Conservation (phyloP, 2,797 vertebrate species). For the Urosaurus nigricauda region DNA sequence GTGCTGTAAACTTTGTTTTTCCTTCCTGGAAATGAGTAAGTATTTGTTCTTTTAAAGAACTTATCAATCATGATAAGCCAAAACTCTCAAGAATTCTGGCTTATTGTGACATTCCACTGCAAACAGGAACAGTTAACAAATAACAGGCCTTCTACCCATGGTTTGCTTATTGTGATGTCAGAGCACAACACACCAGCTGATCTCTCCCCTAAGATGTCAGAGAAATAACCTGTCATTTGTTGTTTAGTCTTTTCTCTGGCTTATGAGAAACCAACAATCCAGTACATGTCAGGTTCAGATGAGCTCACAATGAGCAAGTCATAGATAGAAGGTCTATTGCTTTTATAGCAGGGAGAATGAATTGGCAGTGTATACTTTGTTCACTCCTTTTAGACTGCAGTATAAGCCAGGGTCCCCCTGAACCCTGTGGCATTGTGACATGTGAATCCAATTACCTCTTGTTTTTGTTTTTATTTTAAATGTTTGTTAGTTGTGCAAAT, state of each 20-base stretch:
- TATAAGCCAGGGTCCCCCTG: not conserved
- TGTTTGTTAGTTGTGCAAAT: not conserved
- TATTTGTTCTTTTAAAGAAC: constrained; percentile 70
- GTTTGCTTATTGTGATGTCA: not conserved
- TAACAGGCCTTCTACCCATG: not conserved
- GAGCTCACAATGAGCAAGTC: not conserved
- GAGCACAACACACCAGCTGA: too few relatives aligned
- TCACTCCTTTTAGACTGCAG: too few relatives aligned
- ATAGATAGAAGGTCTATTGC: not conserved
- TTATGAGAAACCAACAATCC: not conserved
- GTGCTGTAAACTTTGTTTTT: constrained; percentile 76
- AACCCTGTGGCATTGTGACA: not conserved
- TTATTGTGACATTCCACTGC: not conserved
- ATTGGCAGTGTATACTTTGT: too few relatives aligned
- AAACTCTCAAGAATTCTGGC: not conserved
- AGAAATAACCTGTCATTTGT: not conserved
- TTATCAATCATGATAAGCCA: not conserved
- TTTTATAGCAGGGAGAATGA: too few relatives aligned
- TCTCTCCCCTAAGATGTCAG: not conserved
- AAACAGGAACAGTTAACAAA: too few relatives aligned
- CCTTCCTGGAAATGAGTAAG: constrained; percentile 70
- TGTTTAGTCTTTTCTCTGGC: not conserved
- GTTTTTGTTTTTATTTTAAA: not conserved
- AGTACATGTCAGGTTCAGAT: not conserved
- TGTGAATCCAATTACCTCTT: not conserved